phyloP scores from a whole-genome alignment of 2,797 vertebrate species.

The Lateolabrax maculatus region DNA sequence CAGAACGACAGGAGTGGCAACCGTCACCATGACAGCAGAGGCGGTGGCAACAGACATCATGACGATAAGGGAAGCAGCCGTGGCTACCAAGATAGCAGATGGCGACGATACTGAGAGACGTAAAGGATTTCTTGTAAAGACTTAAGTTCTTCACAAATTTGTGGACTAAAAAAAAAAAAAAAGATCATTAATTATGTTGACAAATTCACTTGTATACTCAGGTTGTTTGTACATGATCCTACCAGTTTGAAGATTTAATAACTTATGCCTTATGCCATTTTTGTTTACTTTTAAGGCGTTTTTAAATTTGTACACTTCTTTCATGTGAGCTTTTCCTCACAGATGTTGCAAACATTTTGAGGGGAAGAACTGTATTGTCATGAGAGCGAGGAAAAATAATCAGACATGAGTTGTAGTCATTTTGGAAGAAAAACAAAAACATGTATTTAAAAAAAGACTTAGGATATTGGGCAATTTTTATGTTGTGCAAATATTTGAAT shows the following conservation, averaged over 20 bases:
- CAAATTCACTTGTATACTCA: slow-evolving; percentile 64
- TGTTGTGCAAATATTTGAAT: slow-evolving; percentile 63
- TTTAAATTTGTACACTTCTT: slow-evolving; percentile 73
- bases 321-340: slow-evolving; percentile 65
- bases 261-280: slow-evolving; percentile 54
- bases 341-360: slow-evolving; percentile 35
- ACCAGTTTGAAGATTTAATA: slow-evolving; percentile 53
- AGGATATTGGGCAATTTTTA: slow-evolving; percentile 48
- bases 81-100: slow-evolving; percentile 84
- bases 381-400: slow-evolving; percentile 26
- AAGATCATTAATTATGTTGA: slow-evolving; percentile 41
- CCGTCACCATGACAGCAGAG: slow-evolving; percentile 80
- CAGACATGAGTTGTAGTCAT: not conserved
- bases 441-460: slow-evolving; percentile 23
- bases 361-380: slow-evolving; percentile 4
- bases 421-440: slow-evolving; percentile 27
- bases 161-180: slow-evolving; percentile 34
- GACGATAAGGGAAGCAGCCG: slow-evolving; percentile 84
- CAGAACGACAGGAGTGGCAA: slow-evolving; percentile 70
- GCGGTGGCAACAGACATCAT: slow-evolving; percentile 84
- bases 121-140: slow-evolving; percentile 31
- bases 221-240: slow-evolving; percentile 74
- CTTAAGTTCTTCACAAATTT: slow-evolving; percentile 45
- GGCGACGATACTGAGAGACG: slow-evolving; percentile 84
- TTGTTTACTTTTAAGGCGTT: slow-evolving; percentile 74